Conservation (phyloP, 2,888 invertebrate species). For the Trichogramma dendrolimi region DNA sequence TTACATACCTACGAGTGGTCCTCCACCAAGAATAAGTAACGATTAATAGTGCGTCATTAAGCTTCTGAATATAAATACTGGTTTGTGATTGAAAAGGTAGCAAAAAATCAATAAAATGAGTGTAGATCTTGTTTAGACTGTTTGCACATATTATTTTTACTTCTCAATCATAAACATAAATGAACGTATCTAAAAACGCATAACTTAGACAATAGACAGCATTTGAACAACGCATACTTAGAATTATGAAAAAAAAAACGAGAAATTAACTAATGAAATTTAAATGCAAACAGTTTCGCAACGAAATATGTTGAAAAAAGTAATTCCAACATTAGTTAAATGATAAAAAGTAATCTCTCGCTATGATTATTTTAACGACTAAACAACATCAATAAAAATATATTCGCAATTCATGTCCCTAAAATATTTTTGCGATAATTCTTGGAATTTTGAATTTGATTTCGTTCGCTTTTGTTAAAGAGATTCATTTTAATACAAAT, state of each 20-base stretch:
- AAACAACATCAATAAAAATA: slow-evolving; percentile 45
- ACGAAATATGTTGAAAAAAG: slow-evolving; percentile 13
- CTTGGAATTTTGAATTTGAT: slow-evolving; percentile 17
- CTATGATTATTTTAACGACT: slow-evolving; percentile 40
- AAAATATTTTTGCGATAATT: slow-evolving; percentile 17
- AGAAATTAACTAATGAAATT: slow-evolving; percentile 12
- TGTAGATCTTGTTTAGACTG: too few species aligned
- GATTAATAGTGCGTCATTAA: slow-evolving; percentile 21
- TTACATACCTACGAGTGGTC: slow-evolving; percentile 32
- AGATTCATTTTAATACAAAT: too few species aligned
- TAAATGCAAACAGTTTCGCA: slow-evolving; percentile 23
- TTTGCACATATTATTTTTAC: not conserved
- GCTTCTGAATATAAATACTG: slow-evolving; percentile 12
- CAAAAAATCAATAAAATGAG: slow-evolving; percentile 2
- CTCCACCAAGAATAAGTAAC: slow-evolving; percentile 36
- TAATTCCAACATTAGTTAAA: slow-evolving; percentile 6
- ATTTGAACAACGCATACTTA: slow-evolving; percentile 16
- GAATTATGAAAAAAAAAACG: slow-evolving; percentile 17
- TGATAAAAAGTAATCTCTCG: slow-evolving; percentile 19
- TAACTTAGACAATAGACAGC: slow-evolving; percentile 8
- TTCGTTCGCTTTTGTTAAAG: too few species aligned
- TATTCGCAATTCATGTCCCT: slow-evolving; percentile 25
- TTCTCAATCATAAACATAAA: slow-evolving; percentile 17
- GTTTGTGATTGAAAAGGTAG: slow-evolving; percentile 13
- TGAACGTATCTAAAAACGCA: too few species aligned